Evolutionary conservation across 2,888 invertebrate species (phyloP), one percentile per base, ranked within the genome.

Genomic region (Tolmerus cingulatus): DNA sequence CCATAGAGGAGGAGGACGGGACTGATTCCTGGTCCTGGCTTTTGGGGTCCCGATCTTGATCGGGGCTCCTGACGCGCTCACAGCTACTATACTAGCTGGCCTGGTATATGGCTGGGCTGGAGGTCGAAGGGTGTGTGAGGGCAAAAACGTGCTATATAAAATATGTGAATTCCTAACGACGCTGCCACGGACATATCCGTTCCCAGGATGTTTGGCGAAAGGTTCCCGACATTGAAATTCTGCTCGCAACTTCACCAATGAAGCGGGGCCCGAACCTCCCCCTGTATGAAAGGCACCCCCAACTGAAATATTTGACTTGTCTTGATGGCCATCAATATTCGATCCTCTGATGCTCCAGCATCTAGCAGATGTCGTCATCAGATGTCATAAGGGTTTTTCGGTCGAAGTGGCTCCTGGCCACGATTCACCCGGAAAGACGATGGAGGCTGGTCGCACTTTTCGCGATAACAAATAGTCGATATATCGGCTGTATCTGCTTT

Each of bases 401-500:
- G n/a, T 30, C 30, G 30, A 27, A 66, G 27, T 23, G 66, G 7
- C 34, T 51, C 51, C 40, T 40, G 81, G 34, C 40, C 16, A 55
- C 16, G 55, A 23, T 7, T 23, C 12, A 12, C 27, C 27, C 66
- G 66, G 27, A 66, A n/a, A 66, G 27, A 27, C 66, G 12, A 1
- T 2, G 55, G 27, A 19, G 30, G 14, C 12, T 30, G 34, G 55
- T 30, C 81, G 4, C 55, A 81, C 55, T 81, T 81, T 55, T 14
- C 81, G 81, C 55, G 81, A 55, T 81, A 81, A 81, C 81, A 81
- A 55, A 81, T 81, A 81, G 86, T 51, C 87, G 81, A 81, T 86
- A 66, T 66, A 82, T 86, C 77, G 74, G 76, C 37, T 76, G 23
- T 87, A 81, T 87, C 81, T 87, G 74, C 51, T 87, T 87, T 81